Conservation (phyloP, 2,797 vertebrate genomes). For the Natrix natrix region DNA sequence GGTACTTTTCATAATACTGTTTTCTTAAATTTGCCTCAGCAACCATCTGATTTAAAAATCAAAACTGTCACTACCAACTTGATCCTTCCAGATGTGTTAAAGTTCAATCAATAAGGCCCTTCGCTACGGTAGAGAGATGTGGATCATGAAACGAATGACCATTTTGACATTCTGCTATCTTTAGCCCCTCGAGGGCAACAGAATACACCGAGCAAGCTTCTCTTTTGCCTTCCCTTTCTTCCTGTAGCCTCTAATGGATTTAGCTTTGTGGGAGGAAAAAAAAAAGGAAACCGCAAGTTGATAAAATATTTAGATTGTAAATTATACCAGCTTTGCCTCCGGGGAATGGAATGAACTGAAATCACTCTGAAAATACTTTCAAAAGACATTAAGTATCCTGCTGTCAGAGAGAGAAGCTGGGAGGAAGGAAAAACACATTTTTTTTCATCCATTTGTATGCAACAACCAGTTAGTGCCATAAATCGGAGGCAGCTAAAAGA, state of each 20-base stretch:
- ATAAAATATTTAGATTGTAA: conserved; percentile 39
- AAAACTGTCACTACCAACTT: not conserved
- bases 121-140: too few relatives aligned
- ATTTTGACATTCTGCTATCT: not conserved
- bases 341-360: not conserved
- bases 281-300: not conserved
- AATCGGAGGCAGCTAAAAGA: conserved; percentile 23
- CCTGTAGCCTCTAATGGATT: not conserved
- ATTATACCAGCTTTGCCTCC: conserved; percentile 6
- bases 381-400: conserved; percentile 2
- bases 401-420: not conserved
- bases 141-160: not conserved
- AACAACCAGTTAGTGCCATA: conserved; percentile 15
- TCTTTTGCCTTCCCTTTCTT: not conserved
- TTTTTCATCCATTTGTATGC: conserved; percentile 24
- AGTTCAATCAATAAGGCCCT: not conserved
- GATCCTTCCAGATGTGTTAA: not conserved
- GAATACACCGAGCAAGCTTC: not conserved
- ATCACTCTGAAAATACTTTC: conserved; percentile 13
- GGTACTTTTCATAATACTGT: not conserved
- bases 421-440: not conserved
- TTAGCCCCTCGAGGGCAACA: not conserved
- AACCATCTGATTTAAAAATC: not conserved
- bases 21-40: not conserved
- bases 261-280: not conserved